A percentile compares a stretch with the other conserved stretches of the same genome.
Evolutionary conservation across 1,140 invertebrate genomes (phyloP).

Genomic region (Diachasmimorpha longicaudata): DNA sequence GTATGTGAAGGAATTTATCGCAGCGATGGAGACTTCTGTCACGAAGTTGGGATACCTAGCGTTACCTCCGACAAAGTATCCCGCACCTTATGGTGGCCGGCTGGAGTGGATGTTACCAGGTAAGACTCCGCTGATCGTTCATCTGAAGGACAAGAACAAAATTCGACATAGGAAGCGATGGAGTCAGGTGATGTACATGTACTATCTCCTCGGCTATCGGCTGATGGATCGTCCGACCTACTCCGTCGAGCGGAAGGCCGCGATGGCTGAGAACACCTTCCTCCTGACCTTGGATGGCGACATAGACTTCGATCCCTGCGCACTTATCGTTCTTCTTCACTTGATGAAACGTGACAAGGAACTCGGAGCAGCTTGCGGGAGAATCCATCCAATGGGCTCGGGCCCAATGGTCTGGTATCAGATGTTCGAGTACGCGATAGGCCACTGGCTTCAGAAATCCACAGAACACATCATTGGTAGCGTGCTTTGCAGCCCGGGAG

Average conservation of each 20-base stretch:
- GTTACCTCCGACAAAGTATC: constrained; percentile 77
- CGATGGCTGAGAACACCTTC: constrained; percentile 87
- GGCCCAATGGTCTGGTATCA: constrained; percentile 94
- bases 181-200: constrained; percentile 95
- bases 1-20: constrained; percentile 81
- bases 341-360: constrained; percentile 90
- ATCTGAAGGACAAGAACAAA: constrained; percentile 88
- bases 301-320: constrained; percentile 88
- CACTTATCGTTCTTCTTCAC: constrained; percentile 85
- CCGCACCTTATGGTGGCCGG: constrained; percentile 88
- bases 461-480: constrained; percentile 91
- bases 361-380: constrained; percentile 88
- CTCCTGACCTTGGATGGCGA: constrained; percentile 92
- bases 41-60: constrained; percentile 74
- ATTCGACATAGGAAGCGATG: constrained; percentile 85
- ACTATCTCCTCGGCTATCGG: constrained; percentile 84
- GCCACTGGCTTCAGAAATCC: constrained; percentile 95
- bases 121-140: constrained; percentile 83
- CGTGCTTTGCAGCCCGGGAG: constrained; percentile 89
- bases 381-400: constrained; percentile 89
- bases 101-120: constrained; percentile 86
- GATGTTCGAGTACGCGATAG: constrained; percentile 92
- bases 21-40: constrained; percentile 78
- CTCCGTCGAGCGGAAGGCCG: constrained; percentile 69
- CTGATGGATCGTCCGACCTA: constrained; percentile 78